Percentiles rank a stretch among this genome's conserved stretches.
Conservation (phyloP, 2,888 invertebrate genomes). For the Drepanosiphum platanoidis region DNA sequence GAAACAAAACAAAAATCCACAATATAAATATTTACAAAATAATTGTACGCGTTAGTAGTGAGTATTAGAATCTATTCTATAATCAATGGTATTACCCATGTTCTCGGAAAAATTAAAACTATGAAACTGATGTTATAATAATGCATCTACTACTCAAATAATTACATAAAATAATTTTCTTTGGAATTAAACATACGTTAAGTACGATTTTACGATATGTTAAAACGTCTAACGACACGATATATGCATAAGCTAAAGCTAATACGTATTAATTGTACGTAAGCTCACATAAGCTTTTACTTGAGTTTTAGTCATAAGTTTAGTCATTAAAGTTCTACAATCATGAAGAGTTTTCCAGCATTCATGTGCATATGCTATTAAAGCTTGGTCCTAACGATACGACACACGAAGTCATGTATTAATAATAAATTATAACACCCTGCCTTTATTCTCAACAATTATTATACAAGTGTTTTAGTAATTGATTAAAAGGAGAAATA, state of each 20-base stretch:
- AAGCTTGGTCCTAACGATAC: background rate
- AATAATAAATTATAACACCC: constrained; percentile 9
- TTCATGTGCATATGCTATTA: background rate
- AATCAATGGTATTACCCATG: background rate
- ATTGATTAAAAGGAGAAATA: background rate
- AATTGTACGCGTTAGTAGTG: no score
- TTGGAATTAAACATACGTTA: background rate
- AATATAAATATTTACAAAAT: background rate
- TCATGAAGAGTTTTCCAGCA: background rate
- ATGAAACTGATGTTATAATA: background rate
- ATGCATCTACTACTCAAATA: background rate
- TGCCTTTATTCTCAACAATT: background rate
- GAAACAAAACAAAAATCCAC: background rate
- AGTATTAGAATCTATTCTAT: no score
- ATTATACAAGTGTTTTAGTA: background rate
- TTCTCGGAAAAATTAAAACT: background rate
- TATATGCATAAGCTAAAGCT: background rate
- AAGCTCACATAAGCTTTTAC: constrained; percentile 22
- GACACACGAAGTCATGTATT: background rate
- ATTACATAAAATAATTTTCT: background rate
- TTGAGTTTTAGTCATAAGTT: background rate
- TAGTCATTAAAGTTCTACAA: constrained; percentile 14
- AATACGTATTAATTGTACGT: background rate
- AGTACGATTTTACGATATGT: background rate
- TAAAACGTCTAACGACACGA: background rate